Conservation (phyloP, 1,140 invertebrate genomes). For the Chironomus tepperi region DNA sequence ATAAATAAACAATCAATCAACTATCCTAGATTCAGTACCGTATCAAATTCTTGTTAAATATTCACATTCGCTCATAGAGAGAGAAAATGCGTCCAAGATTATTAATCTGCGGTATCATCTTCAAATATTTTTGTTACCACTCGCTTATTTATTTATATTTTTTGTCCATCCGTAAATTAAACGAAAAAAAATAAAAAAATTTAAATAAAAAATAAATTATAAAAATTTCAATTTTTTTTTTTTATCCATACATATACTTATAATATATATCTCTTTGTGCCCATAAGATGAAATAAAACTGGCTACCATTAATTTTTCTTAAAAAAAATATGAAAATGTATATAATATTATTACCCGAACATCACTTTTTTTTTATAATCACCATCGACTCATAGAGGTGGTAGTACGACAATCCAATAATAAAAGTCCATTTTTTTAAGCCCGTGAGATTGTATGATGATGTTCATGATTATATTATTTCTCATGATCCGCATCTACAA, state of each 20-base stretch:
- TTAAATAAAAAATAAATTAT: constrained; percentile 23
- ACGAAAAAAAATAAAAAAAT: neutral
- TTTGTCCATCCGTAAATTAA: no score
- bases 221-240: neutral
- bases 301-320: constrained; percentile 20
- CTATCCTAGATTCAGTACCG: no score
- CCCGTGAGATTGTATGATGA: neutral
- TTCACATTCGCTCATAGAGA: no score
- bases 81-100: no score
- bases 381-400: neutral
- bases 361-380: neutral
- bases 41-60: no score
- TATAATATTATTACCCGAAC: no score
- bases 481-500: no score
- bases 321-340: no score
- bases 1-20: no score
- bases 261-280: neutral
- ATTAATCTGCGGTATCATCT: neutral
- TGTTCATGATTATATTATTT: neutral
- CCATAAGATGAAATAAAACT: constrained; percentile 4
- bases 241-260: neutral
- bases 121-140: neutral
- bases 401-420: constrained; percentile 1
- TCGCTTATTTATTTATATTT: no score
- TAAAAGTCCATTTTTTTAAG: constrained; percentile 3